These are phyloP conservation scores for Ceraclea dissimilis DNA, from an alignment of 2,888 invertebrate species.

Conservation along the genomic window DNA sequence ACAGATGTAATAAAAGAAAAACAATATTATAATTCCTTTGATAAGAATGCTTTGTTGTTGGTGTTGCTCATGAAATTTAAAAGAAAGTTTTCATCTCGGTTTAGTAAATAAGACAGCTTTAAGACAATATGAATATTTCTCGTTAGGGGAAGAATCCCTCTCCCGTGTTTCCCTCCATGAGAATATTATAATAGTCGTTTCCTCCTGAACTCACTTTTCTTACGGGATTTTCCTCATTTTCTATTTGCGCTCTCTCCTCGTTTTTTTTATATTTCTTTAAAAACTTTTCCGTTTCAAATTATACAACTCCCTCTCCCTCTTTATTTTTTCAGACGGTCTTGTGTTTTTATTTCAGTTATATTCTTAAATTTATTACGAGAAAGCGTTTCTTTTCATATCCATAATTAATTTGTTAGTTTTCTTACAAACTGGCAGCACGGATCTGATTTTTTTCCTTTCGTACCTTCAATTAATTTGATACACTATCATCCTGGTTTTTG, in stretches of 20 bases:
- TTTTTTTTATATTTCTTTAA: slow-evolving; percentile 23
- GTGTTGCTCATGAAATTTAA: slow-evolving; percentile 13
- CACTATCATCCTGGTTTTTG: neutral
- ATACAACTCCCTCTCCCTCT: slow-evolving; percentile 15
- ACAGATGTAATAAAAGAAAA: neutral
- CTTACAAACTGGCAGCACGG: neutral
- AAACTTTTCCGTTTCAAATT: slow-evolving; percentile 27
- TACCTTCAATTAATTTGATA: neutral
- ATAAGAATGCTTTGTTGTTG: slow-evolving; percentile 13
- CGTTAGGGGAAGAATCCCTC: slow-evolving; percentile 1
- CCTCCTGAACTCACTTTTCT: slow-evolving; percentile 24
- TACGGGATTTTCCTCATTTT: slow-evolving; percentile 25
- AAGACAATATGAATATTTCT: slow-evolving; percentile 20
- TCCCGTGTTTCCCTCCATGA: neutral
- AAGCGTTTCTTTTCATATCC: slow-evolving; percentile 18
- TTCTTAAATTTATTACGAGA: slow-evolving; percentile 24
- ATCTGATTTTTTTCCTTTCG: neutral
- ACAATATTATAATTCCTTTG: slow-evolving; percentile 11
- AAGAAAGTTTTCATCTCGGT: slow-evolving; percentile 18
- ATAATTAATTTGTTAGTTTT: slow-evolving; percentile 24
- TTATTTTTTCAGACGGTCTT: slow-evolving; percentile 12
- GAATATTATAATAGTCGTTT: slow-evolving; percentile 26
- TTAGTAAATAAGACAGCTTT: slow-evolving; percentile 20
- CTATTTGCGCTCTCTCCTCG: slow-evolving; percentile 24
- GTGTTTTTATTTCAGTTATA: slow-evolving; percentile 23